Evolutionary conservation across 64 coral and sea anemone genomes (phyloP), one percentile per base, ranked within the genome.

Genomic region (Stichodactyla mertensii): DNA sequence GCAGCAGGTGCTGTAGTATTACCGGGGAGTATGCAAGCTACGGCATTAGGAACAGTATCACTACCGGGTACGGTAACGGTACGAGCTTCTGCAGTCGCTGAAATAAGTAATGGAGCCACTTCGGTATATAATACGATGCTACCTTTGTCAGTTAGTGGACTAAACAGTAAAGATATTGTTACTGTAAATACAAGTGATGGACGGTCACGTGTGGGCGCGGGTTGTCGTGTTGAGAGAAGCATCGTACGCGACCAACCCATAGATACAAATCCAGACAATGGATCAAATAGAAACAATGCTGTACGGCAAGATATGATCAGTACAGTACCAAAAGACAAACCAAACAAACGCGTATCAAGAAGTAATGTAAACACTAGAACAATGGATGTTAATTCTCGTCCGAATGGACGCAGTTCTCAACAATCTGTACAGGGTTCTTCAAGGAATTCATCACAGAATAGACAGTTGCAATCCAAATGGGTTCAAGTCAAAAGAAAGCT

Each of bases 11-110:
- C 89, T 11, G 91, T 97, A 18, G 83, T 97, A 54, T 87, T 95
- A 53, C 93, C 93, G 26, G 90, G 93, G 0, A 95, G 62, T 70
- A 78, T 95, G 58, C 93, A 95, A 55, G 93, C 93, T 9, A 89
- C 94, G 23, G 94, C 94, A 0, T 55, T 77, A 45, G 91, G 92
- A 16, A 97, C 94, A 53, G 78, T 97, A 22, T 92, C 88, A 57
- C 91, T 97, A 16, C 94, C 94, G 9, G 92, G 85, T 28, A 64
- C 92, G 60, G 85, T 97, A 55, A 97, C 88, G 10, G 87, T 97
- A 7, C 87, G 90, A 16, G 94, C 94, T 16, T 92, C 94, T 18
- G 94, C 94, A 0, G 85, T 89, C 13, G 94, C 94, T 19, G 94
- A 85, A 31, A 79, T 97, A 19, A 91, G 82, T 52, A 79, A 81